A percentile compares a stretch with the other conserved stretches of the same genome.
These are phyloP conservation scores for Micropoecilia bifurca DNA, from an alignment of 2,797 vertebrate genomes.

Conservation along the genomic window DNA sequence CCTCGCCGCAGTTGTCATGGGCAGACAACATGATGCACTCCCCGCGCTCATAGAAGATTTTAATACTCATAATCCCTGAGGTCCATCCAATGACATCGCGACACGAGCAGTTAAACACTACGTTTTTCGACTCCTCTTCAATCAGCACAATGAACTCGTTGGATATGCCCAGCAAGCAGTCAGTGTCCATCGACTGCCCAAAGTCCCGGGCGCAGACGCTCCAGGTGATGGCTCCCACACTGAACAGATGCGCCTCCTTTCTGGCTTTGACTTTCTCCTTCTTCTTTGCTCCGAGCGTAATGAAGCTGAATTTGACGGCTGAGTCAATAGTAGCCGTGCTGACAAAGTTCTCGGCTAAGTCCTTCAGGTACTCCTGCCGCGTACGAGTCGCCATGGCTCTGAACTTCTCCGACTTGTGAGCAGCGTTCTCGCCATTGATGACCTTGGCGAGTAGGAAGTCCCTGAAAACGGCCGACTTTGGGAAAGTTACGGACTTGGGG, in stretches of 20 bases:
- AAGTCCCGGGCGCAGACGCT: slow-evolving; percentile 92
- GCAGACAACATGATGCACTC: slow-evolving; percentile 94
- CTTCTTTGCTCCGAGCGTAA: slow-evolving; percentile 94
- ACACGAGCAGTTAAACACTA: slow-evolving; percentile 98
- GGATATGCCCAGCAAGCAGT: slow-evolving; percentile 94
- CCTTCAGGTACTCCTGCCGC: slow-evolving; percentile 96
- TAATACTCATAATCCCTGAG: slow-evolving; percentile 92
- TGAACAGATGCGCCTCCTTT: slow-evolving; percentile 91
- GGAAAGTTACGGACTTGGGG: slow-evolving; percentile 97
- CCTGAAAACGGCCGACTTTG: slow-evolving; percentile 98
- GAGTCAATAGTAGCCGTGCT: slow-evolving; percentile 93
- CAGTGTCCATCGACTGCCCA: slow-evolving; percentile 88
- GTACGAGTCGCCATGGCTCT: slow-evolving; percentile 96
- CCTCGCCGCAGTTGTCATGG: slow-evolving; percentile 89
- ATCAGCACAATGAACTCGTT: slow-evolving; percentile 96
- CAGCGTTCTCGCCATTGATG: slow-evolving; percentile 97
- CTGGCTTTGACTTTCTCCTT: slow-evolving; percentile 93
- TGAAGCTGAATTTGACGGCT: slow-evolving; percentile 97
- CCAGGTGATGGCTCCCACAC: slow-evolving; percentile 93
- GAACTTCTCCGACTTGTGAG: slow-evolving; percentile 98
- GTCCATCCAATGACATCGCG: slow-evolving; percentile 98
- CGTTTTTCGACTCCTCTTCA: slow-evolving; percentile 94
- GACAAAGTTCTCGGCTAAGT: slow-evolving; percentile 96
- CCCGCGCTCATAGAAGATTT: slow-evolving; percentile 96
- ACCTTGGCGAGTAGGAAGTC: slow-evolving; percentile 99